A percentile compares a stretch with the other conserved stretches of the same genome.
phyloP scores from a whole-genome alignment of 2,888 invertebrate species.

The Drosophila lutescens region DNA sequence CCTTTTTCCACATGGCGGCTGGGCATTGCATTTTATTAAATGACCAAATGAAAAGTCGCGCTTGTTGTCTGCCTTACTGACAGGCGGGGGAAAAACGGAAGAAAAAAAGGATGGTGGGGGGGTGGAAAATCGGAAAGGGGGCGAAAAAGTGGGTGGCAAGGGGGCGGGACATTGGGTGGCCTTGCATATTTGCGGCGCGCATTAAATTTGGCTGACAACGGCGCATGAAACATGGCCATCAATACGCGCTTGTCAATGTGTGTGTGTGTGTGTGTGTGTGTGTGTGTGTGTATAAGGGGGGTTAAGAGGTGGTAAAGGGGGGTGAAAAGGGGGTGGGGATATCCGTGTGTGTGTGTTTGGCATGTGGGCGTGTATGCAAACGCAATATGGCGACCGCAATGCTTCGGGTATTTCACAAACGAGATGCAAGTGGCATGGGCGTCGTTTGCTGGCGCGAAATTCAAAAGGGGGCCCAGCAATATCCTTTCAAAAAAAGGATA shows the following conservation, averaged over 20 bases:
- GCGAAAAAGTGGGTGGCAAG: not conserved
- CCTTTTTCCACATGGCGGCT: slow-evolving; percentile 33
- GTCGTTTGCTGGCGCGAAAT: not conserved
- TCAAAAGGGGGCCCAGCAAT: slow-evolving; percentile 12
- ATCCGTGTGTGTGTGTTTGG: slow-evolving; percentile 49
- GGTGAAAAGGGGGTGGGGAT: not conserved
- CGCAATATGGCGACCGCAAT: slow-evolving; percentile 83
- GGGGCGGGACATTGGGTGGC: slow-evolving; percentile 26
- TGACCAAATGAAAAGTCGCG: slow-evolving; percentile 80
- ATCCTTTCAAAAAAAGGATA: slow-evolving; percentile 24
- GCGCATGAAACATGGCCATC: slow-evolving; percentile 80
- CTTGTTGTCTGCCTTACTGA: slow-evolving; percentile 66
- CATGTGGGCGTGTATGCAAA: slow-evolving; percentile 80
- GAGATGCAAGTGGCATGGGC: slow-evolving; percentile 7
- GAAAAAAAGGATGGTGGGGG: not conserved
- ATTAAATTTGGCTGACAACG: slow-evolving; percentile 80
- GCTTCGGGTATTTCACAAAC: slow-evolving; percentile 57
- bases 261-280: slow-evolving; percentile 18
- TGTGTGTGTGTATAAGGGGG: slow-evolving; percentile 12
- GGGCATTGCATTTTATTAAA: slow-evolving; percentile 77
- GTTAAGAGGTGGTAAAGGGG: not conserved
- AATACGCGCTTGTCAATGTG: slow-evolving; percentile 73
- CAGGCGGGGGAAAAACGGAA: slow-evolving; percentile 9
- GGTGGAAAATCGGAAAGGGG: slow-evolving; percentile 1
- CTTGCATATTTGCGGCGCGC: slow-evolving; percentile 77